Evolutionary conservation across 2,888 invertebrate genomes (phyloP).

Genomic region (Thymelicus acteon): DNA sequence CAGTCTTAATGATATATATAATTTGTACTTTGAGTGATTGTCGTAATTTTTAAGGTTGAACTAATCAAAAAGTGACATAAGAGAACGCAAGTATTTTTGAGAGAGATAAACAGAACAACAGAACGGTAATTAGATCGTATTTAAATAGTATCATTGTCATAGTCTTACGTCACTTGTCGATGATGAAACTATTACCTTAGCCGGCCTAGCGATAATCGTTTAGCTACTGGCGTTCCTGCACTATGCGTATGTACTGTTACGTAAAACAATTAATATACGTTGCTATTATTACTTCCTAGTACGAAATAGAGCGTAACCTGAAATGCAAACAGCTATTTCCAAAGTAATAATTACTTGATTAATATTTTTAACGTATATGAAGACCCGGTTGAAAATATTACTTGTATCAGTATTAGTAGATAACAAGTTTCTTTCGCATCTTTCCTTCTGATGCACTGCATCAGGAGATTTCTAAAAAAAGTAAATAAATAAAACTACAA

Average conservation of each 20-base stretch:
- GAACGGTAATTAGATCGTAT: neutral
- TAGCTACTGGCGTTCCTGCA: neutral
- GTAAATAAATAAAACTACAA: too few relatives aligned
- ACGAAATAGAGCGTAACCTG: constrained; percentile 12
- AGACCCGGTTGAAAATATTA: too few relatives aligned
- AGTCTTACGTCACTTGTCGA: neutral
- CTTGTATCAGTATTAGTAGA: too few relatives aligned
- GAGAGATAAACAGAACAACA: too few relatives aligned
- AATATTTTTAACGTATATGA: neutral
- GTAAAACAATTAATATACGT: constrained; percentile 32
- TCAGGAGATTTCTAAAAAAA: too few relatives aligned
- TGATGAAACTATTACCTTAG: neutral
- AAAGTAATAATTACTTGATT: neutral
- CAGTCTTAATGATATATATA: too few relatives aligned
- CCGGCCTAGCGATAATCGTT: neutral
- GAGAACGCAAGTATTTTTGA: too few relatives aligned
- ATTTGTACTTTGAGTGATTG: too few relatives aligned
- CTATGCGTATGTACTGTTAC: constrained; percentile 30
- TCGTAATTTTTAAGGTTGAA: too few relatives aligned
- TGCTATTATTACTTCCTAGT: constrained; percentile 19
- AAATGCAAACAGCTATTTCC: constrained; percentile 10
- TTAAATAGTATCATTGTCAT: neutral
- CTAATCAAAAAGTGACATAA: too few relatives aligned
- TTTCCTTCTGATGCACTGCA: too few relatives aligned
- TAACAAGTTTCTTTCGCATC: too few relatives aligned